These are phyloP conservation scores for Pheosia gnoma DNA, from an alignment of 2,888 invertebrate genomes.

Conservation along the genomic window DNA sequence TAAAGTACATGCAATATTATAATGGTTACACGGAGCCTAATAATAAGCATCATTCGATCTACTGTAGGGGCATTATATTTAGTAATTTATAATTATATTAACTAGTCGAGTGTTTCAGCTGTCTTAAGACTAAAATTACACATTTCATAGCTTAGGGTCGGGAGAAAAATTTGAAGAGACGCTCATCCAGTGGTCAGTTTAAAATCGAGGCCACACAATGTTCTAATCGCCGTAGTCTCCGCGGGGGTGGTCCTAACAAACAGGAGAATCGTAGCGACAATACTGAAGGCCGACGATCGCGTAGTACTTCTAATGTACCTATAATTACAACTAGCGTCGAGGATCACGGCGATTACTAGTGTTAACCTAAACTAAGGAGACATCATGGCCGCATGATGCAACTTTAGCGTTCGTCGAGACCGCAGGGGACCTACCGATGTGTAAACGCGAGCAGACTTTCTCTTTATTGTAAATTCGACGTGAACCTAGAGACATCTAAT, in stretches of 20 bases:
- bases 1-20: constrained; percentile 59
- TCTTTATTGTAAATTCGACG: neutral
- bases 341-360: constrained; percentile 63
- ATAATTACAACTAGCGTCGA: constrained; percentile 23
- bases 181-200: constrained; percentile 58
- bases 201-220: constrained; percentile 81
- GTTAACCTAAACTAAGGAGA: constrained; percentile 65
- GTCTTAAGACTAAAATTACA: constrained; percentile 65
- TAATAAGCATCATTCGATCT: constrained; percentile 60
- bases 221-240: constrained; percentile 62
- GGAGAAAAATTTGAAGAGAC: constrained; percentile 46
- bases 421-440: constrained; percentile 42
- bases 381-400: constrained; percentile 83
- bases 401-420: constrained; percentile 63
- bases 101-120: constrained; percentile 24
- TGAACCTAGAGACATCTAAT: too few species aligned
- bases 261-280: constrained; percentile 22
- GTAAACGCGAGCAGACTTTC: neutral
- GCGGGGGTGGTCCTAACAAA: constrained; percentile 23
- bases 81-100: constrained; percentile 4
- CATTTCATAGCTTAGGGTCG: constrained; percentile 80
- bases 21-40: constrained; percentile 57
- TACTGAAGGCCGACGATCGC: constrained; percentile 25
- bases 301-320: constrained; percentile 10
- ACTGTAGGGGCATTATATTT: constrained; percentile 33